Conservation (phyloP, 2,888 invertebrate genomes). For the Lamellibrachia columna region DNA sequence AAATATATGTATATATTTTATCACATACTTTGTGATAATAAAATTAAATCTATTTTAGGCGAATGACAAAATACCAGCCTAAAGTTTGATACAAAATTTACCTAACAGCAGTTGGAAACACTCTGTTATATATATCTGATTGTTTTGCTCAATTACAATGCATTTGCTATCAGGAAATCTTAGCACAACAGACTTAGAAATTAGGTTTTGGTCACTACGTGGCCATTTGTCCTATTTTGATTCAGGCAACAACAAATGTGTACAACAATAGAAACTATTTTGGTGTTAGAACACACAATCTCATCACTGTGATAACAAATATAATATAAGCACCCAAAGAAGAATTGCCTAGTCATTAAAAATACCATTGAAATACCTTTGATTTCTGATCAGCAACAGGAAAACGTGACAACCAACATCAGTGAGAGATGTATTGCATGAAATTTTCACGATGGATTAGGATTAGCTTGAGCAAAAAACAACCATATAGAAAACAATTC, state of each 20-base stretch:
- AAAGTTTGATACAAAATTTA: background rate
- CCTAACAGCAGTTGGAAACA: background rate
- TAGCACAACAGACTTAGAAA: background rate
- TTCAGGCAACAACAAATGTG: background rate
- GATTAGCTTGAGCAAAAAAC: background rate
- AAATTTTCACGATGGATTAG: background rate
- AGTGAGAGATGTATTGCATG: background rate
- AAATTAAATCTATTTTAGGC: background rate
- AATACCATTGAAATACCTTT: background rate
- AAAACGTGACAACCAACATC: background rate
- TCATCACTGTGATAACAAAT: background rate
- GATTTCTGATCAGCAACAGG: background rate
- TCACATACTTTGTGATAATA: background rate
- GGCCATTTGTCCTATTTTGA: background rate
- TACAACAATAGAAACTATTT: background rate
- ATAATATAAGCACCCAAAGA: background rate
- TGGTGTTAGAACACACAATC: background rate
- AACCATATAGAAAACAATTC: background rate
- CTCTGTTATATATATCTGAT: background rate
- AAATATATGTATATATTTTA: background rate
- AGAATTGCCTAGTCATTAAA: background rate
- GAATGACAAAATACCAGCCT: background rate
- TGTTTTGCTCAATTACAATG: background rate
- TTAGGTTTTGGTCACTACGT: background rate
- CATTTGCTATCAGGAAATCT: background rate